These are phyloP conservation scores for Acropora tenuis DNA, from an alignment of 64 coral and sea anemone species.

Conservation along the genomic window DNA sequence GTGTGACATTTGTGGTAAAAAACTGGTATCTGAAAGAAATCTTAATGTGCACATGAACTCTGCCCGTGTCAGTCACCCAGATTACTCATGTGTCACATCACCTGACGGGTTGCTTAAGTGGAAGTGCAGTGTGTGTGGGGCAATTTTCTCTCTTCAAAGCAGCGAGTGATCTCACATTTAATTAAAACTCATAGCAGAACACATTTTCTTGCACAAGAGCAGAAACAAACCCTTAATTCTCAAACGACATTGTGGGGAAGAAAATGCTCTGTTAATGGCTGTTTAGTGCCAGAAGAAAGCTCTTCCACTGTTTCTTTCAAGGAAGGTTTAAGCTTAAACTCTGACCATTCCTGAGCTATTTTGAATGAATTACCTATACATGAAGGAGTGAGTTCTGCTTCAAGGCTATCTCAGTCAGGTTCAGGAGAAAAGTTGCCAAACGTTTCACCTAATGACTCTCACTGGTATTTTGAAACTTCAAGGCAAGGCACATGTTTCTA, in stretches of 20 bases:
- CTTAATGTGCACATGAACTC: slow-evolving; percentile 15
- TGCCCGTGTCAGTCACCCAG: neutral
- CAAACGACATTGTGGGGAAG: neutral
- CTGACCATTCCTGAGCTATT: neutral
- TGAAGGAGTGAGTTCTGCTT: neutral
- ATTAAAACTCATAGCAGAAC: slow-evolving; percentile 37
- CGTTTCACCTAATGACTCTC: neutral
- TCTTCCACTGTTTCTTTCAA: neutral
- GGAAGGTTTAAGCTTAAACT: neutral
- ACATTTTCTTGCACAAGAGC: neutral
- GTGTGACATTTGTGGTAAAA: slow-evolving; percentile 13
- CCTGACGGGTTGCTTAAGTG: neutral
- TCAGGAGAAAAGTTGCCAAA: neutral
- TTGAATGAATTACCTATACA: neutral
- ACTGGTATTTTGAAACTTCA: neutral
- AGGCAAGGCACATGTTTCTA: neutral
- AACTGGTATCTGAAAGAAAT: neutral
- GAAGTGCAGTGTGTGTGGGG: slow-evolving; percentile 15
- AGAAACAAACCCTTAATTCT: neutral
- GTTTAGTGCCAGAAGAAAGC: neutral
- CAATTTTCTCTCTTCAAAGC: slow-evolving; percentile 24
- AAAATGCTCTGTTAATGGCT: slow-evolving; percentile 8
- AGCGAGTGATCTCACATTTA: slow-evolving; percentile 35
- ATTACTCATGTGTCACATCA: neutral
- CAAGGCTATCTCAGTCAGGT: no score